Base-by-base conservation (phyloP, 2,888 invertebrate genomes). In the Cheiracanthium punctorium region DNA sequence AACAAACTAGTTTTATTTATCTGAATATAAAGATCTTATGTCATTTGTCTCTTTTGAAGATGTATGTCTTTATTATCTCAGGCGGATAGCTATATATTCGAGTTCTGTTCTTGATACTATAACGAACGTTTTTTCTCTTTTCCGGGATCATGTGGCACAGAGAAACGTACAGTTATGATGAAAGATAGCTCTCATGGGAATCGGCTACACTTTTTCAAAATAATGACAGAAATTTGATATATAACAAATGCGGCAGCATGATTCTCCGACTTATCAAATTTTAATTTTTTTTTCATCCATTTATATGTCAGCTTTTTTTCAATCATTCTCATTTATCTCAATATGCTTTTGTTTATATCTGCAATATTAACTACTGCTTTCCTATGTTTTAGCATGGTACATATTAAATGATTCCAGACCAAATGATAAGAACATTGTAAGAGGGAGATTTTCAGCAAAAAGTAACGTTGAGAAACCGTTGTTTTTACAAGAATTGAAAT, bases 181-280 rank as follows among this genome's bases (percentile, higher is more conserved):
- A 58, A 58, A 17, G 58, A 58, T 24, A 58, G 24, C 7, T 4
- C 58, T 58, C 58, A 24, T 1, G 58, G 24, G 58, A 58, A 4
- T 58, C 7, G 7, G 24, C 20, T 58, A 12, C 20, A 58, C 24
- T 58, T 58, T 58, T 58, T 58, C 58, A 58, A 58, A 58, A 58
- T 58, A 58, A 58, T 20, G 58, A 58, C 58, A 58, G 24, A 58
- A 58, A 58, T 20, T 58, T 58, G 58, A 58, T 58, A 20, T 58
- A 58, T 58, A 58, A 58, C 58, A 58, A 58, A 58, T 24, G 58
- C 58, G 10, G 7, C 24, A 20, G 7, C 5, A 24, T 58, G 24
- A 24, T 58, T 24, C 17, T 1, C 12, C 12, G 17, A 5, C 58
- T 58, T 58, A 37, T 37, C 37, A 7, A 7, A 37, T 37, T 37